Evolutionary conservation across 2,113 vertebrate species (phyloP).

Genomic region (Rhinolophus sinicus): DNA sequence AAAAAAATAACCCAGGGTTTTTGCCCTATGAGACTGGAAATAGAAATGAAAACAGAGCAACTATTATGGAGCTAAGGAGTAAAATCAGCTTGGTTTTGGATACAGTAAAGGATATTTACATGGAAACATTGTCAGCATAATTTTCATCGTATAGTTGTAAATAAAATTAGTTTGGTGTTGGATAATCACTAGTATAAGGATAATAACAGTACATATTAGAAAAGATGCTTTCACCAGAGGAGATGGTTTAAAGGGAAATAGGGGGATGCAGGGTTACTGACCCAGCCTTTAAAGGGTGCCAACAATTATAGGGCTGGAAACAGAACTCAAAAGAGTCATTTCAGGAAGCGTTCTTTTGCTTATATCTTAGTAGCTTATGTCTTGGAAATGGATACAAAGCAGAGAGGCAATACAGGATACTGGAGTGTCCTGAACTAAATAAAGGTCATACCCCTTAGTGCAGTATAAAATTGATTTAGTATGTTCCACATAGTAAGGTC

Average conservation of each 20-base stretch:
- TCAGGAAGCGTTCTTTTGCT: neutral
- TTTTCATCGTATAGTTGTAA: conserved; percentile 7
- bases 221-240: neutral
- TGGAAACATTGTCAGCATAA: neutral
- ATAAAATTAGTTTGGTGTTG: neutral
- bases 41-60: neutral
- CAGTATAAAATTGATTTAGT: neutral
- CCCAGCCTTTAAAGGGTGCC: neutral
- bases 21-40: neutral
- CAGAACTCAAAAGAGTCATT: neutral
- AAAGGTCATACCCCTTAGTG: neutral
- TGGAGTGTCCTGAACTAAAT: neutral
- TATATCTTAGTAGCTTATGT: neutral
- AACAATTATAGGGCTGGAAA: neutral
- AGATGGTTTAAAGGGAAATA: neutral
- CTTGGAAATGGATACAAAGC: neutral
- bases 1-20: neutral
- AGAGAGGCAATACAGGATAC: neutral
- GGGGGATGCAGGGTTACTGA: neutral
- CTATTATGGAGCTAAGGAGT: neutral
- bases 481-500: neutral
- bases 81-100: neutral
- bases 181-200: neutral
- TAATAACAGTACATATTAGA: neutral
- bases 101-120: neutral